Evolutionary conservation across 1,140 invertebrate species (phyloP), one percentile per base, ranked within the genome.

Genomic region (Drosophila kikkawai): DNA sequence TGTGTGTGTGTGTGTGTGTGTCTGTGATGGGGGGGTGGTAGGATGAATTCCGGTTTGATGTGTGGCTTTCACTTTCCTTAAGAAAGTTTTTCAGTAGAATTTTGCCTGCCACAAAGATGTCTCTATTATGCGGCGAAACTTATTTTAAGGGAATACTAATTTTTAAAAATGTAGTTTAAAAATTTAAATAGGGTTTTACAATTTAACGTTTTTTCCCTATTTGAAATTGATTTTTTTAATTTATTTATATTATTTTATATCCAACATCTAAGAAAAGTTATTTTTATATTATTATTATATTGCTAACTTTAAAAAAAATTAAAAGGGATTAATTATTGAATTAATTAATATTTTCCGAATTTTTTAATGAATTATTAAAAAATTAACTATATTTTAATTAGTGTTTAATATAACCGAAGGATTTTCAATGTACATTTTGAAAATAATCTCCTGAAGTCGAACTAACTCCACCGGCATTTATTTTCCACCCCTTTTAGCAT

Each of bases 81-180:
- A 73, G 67, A 71, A 73, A 71, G 44, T 73, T 73, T 73, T 59
- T n/a, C 45, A 19, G 26, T 32, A 59, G 51, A 69, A 71, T 70
- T 57, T 70, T 48, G 36, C 65, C 47, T 41, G 42, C 65, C 65
- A 58, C 68, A 70, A 39, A 56, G 34, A 69, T 41, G 42, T 56
- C 26, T 39, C 34, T 39, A 29, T 34, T 1, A 12, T 13, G n/a
- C 44, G 41, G 44, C n/a, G 11, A 36, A 44, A 64, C n/a, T 29
- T 13, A 37, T 32, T 66, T 22, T 7, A 19, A 32, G 1, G 19
- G 3, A 11, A 12, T 17, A 12, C 5, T 1, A 4, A 34, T 53
- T 37, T 19, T 13, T 1, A 8, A 1, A 36, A 3, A 7, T 8
- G 4, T 37, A 37, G 4, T 19, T 15, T 22, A 37, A 22, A 1